A percentile compares a stretch with the other conserved stretches of the same genome.
These are phyloP conservation scores for Crossocerus cetratus DNA, from an alignment of 2,888 invertebrate genomes.

Conservation along the genomic window DNA sequence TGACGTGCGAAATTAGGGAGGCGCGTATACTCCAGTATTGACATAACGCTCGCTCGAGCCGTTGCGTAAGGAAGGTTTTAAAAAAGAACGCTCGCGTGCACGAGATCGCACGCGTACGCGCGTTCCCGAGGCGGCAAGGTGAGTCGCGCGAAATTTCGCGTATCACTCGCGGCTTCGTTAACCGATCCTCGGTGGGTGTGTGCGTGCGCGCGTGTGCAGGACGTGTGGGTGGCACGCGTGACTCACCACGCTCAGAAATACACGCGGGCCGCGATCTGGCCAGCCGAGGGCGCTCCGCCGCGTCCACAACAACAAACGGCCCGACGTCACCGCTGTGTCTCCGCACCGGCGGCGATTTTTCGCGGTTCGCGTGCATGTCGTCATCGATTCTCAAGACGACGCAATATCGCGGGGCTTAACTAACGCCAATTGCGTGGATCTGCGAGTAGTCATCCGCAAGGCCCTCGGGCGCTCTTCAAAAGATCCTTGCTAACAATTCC, in stretches of 20 bases:
- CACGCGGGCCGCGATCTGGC: slow-evolving; percentile 30
- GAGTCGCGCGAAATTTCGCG: slow-evolving; percentile 47
- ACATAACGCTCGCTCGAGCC: slow-evolving; percentile 40
- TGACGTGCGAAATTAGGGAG: slow-evolving; percentile 17
- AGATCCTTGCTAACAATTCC: too few species aligned
- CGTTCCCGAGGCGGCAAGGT: slow-evolving; percentile 56
- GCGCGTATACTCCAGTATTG: slow-evolving; percentile 33
- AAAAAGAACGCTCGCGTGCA: slow-evolving; percentile 27
- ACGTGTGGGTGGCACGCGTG: slow-evolving; percentile 68
- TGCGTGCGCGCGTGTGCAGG: slow-evolving; percentile 43
- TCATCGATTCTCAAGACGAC: slow-evolving; percentile 45
- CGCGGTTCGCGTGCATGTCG: slow-evolving; percentile 28
- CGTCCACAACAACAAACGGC: slow-evolving; percentile 68
- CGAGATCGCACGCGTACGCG: slow-evolving; percentile 46
- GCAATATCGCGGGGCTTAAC: slow-evolving; percentile 21
- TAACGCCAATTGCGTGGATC: too few species aligned
- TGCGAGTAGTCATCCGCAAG: too few species aligned
- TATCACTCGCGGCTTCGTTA: slow-evolving; percentile 19
- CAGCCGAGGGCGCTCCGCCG: slow-evolving; percentile 37
- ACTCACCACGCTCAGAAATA: slow-evolving; percentile 71
- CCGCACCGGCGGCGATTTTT: slow-evolving; percentile 33
- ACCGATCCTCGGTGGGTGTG: neutral
- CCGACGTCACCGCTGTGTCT: slow-evolving; percentile 58
- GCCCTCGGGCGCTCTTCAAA: too few species aligned
- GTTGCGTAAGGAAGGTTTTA: slow-evolving; percentile 42